Evolutionary conservation across 2,113 vertebrate genomes (phyloP), one percentile per base, ranked within the genome.

Genomic region (Tupaia chinensis): DNA sequence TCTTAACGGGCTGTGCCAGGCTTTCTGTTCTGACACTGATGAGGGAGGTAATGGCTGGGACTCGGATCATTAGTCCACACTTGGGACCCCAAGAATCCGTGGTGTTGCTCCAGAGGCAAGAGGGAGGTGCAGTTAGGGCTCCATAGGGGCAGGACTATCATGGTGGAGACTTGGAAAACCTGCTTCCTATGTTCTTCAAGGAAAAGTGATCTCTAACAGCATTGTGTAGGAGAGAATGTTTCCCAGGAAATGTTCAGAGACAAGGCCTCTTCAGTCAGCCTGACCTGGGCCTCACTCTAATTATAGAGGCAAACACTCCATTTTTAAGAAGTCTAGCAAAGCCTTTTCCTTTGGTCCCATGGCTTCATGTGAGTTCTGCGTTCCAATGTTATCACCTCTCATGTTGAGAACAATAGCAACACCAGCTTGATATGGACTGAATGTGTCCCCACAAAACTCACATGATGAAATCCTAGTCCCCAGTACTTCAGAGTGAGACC

Each of bases 221-320:
- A 54, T 53, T 12, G 2, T 9, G 19, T 1, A 22, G 32, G n/a
- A 54, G 27, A 72, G 12, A n/a, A 10, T 8, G 1, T 14, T 44
- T 70, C 14, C 12, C 17, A 56, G 84, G 58, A 66, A 19, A 5
- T 3, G 78, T 22, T 16, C 13, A 32, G n/a, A 56, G 58, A n/a
- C 8, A 4, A 20, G 8, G 15, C 1, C 8, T 73, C 65, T n/a
- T 9, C 91, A 19, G 17, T 4, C 54, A 69, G 32, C 14, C 66
- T 85, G 27, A 58, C 20, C 81, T 13, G 3, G 9, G 10, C 34
- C 9, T 25, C 65, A 10, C 2, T 12, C n/a, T n/a, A n/a, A n/a
- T n/a, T n/a, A n/a, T 0, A 2, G 17, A 25, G 61, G n/a, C 17
- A 61, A n/a, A 34, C 0, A 0, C 1, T 22, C 2, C 29, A 9